Conservation (phyloP, 1,140 invertebrate species). For the Megalonaias nervosa region DNA sequence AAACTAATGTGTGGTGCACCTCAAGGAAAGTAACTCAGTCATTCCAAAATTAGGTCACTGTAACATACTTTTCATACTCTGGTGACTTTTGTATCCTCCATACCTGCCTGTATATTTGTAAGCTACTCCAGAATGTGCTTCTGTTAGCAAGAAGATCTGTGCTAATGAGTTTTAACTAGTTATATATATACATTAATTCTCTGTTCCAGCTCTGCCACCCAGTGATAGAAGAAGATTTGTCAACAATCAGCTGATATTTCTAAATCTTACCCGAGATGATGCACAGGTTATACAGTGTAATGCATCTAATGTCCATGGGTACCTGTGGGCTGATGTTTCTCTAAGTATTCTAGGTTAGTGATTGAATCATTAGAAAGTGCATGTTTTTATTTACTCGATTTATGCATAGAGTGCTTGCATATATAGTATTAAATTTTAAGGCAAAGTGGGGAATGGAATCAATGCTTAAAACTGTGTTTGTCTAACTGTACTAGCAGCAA, state of each 20-base stretch:
- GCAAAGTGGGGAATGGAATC: not conserved
- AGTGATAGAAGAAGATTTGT: not conserved
- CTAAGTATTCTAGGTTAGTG: constrained; percentile 90
- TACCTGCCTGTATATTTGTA: too few species aligned
- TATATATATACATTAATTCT: not conserved
- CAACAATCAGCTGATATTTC: constrained; percentile 74
- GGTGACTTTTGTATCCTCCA: too few species aligned
- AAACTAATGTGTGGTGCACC: too few species aligned
- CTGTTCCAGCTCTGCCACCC: not conserved
- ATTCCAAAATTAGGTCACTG: too few species aligned
- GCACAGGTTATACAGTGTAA: constrained; percentile 99
- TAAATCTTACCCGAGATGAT: constrained; percentile 87
- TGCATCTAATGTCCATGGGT: constrained; percentile 96
- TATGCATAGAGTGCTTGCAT: not conserved
- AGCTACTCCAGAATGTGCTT: not conserved
- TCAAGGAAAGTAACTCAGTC: too few species aligned
- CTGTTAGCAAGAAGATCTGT: not conserved
- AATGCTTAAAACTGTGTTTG: too few species aligned
- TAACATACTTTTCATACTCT: too few species aligned
- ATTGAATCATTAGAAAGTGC: not conserved
- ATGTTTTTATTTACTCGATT: not conserved
- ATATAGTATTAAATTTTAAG: not conserved
- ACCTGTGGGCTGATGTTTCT: constrained; percentile 98
- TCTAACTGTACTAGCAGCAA: too few species aligned
- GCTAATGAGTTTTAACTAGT: not conserved